Conservation (phyloP, 2,113 vertebrate species). For the Ciconia boyciana region DNA sequence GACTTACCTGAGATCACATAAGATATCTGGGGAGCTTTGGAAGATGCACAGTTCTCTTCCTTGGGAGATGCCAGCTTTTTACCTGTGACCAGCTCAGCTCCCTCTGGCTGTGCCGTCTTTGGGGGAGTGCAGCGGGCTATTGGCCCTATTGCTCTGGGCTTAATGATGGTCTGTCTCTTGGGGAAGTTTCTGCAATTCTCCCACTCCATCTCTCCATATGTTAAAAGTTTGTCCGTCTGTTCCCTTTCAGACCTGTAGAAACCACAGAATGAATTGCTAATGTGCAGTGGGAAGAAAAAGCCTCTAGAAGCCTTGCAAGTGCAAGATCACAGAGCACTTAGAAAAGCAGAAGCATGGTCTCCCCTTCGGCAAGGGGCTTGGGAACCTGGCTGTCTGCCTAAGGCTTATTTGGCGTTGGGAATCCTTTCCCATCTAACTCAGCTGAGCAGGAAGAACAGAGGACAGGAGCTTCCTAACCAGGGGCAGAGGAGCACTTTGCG, state of each 20-base stretch:
- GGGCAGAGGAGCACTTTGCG: background rate
- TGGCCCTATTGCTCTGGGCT: background rate
- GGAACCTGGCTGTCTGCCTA: background rate
- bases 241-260: slow-evolving; percentile 12
- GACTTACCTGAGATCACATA: background rate
- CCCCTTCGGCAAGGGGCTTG: background rate
- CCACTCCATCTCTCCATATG: background rate
- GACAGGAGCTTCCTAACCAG: background rate
- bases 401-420: background rate
- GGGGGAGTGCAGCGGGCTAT: background rate
- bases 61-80: background rate
- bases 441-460: background rate
- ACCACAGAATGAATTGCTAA: slow-evolving; percentile 30
- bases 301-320: background rate
- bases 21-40: background rate
- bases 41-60: background rate
- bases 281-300: slow-evolving; percentile 14
- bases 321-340: slow-evolving; percentile 14
- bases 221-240: background rate
- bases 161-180: background rate
- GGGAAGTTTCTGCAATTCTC: background rate
- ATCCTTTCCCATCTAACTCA: background rate
- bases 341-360: background rate
- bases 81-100: background rate
- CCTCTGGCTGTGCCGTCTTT: background rate